Evolutionary conservation across 2,888 invertebrate genomes (phyloP), one percentile per base, ranked within the genome.

Genomic region (Saturnia japonica): DNA sequence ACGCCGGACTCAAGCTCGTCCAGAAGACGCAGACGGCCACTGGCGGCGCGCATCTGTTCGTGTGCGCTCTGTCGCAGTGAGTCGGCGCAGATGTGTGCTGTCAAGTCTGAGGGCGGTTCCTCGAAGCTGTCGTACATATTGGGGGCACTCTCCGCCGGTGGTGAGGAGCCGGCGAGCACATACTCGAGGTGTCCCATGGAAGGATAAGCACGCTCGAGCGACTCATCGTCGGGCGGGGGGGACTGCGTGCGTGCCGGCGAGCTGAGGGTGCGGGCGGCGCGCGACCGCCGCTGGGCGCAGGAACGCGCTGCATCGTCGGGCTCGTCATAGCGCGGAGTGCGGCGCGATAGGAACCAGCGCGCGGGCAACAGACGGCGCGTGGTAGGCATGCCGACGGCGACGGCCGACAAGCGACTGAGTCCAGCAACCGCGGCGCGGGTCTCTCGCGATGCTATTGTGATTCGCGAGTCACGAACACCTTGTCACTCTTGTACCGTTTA

Each of bases 81-180:
- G 80, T 97, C 97, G 82, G 95, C 94, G 88, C 96, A 96, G 83
- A 96, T 96, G 82, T 96, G 96, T 83, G 96, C 96, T 83, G 96
- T 96, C 82, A 96, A 89, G 83, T 96, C 95, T 76, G 95, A 94
- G 77, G 95, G 95, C 67, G 96, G 96, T 85, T 96, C 96, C 85
- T 96, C 96, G 82, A 97, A 97, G 90, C 96, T 97, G 85, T 97
- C 97, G 91, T 97, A 97, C 94, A 97, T 95, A 85, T 96, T 96
- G 77, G 97, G 96, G 66, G 96, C 96, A 88, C 96, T 96, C 88
- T 97, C 97, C 72, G 97, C 96, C 45, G 97, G 97, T 12, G 97
- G 97, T 25, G 97, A 96, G 57, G 96, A 96, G 72, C 97, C 97
- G 80, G 96, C 96, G 86, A 97, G 96, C 94, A 97, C 96, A 88